These are phyloP conservation scores for Axea sp. DNA, from an alignment of 2,888 invertebrate species.

Conservation along the genomic window DNA sequence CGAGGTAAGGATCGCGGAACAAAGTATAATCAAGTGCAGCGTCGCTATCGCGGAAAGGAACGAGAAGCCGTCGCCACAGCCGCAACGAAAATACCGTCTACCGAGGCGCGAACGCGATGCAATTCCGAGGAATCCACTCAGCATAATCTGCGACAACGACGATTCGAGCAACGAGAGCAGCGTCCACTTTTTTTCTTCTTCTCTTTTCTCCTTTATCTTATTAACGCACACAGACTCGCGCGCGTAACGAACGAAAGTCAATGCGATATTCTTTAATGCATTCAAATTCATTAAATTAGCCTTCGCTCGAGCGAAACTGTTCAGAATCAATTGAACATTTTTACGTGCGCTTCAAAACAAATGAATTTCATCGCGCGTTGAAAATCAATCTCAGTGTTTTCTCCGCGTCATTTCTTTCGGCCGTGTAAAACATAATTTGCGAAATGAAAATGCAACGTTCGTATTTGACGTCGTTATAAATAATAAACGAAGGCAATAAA, in stretches of 20 bases:
- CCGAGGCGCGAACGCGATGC: slow-evolving; percentile 63
- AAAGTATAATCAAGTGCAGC: slow-evolving; percentile 55
- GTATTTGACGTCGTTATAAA: not conserved
- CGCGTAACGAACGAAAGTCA: too few relatives aligned
- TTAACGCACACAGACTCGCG: slow-evolving; percentile 38
- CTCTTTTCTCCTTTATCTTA: slow-evolving; percentile 50
- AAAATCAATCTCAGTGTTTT: too few relatives aligned
- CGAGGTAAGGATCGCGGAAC: slow-evolving; percentile 41
- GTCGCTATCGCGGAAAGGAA: slow-evolving; percentile 41
- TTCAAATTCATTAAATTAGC: too few relatives aligned
- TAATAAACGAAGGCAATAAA: slow-evolving; percentile 14
- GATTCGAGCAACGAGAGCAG: slow-evolving; percentile 45
- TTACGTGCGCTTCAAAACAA: too few relatives aligned
- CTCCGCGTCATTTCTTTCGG: too few relatives aligned
- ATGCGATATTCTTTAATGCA: not conserved
- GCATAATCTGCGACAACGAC: slow-evolving; percentile 68
- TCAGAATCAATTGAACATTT: too few relatives aligned
- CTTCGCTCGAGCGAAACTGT: too few relatives aligned
- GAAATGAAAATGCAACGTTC: not conserved
- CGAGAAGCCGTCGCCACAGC: slow-evolving; percentile 28
- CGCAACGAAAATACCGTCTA: slow-evolving; percentile 48
- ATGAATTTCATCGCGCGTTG: too few relatives aligned
- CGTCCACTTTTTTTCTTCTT: slow-evolving; percentile 28
- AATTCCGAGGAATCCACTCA: slow-evolving; percentile 73
- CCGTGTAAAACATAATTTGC: too few relatives aligned